Evolutionary conservation across 37 sponge, comb jelly and placozoan species (phyloP), one percentile per base, ranked within the genome.

Genomic region (Ephydatia muelleri): DNA sequence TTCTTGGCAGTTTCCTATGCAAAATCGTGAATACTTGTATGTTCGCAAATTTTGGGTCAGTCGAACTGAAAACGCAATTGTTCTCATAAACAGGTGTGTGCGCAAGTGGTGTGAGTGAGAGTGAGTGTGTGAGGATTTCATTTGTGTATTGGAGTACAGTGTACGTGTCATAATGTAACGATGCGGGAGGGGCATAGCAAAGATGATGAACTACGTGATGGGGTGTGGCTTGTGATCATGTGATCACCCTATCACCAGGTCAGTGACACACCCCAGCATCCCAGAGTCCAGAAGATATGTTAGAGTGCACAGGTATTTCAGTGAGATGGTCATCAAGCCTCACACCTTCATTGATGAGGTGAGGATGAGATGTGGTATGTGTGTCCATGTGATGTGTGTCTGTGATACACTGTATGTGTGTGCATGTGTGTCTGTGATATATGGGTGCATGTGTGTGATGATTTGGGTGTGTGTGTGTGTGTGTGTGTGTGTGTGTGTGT

Each of bases 21-120:
- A 73, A n/a, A 91, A 35, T 75, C 75, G 94, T 12, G 94, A 94
- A 66, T 94, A 94, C 40, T 75, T 94, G 26, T 91, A 83, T 85
- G 91, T 91, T 12, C 72, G 91, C 23, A 81, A 84, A 34, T 21
- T 38, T 27, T 85, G 82, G 86, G 70, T 85, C 35, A 85, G 74
- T 65, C 27, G 49, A 4, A 73, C 86, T 21, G 71, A 85, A 28
- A 70, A 84, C 36, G 73, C 77, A 66, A 87, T 87, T 77, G 89
- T 91, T 25, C n/a, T 91, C 4, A 77, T 91, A 33, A 86, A 49
- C 85, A 90, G 88, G 94, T 89, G 33, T 19, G 33, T 28, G n/a
- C 8, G 47, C 28, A 23, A 12, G 23, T 23, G 32, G 29, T 80
- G 16, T 80, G 70, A 13, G 39, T 13, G 40, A 38, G 13, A 38